Base-by-base conservation (phyloP, 2,888 invertebrate species). In the Trissolcus brochymenae region DNA sequence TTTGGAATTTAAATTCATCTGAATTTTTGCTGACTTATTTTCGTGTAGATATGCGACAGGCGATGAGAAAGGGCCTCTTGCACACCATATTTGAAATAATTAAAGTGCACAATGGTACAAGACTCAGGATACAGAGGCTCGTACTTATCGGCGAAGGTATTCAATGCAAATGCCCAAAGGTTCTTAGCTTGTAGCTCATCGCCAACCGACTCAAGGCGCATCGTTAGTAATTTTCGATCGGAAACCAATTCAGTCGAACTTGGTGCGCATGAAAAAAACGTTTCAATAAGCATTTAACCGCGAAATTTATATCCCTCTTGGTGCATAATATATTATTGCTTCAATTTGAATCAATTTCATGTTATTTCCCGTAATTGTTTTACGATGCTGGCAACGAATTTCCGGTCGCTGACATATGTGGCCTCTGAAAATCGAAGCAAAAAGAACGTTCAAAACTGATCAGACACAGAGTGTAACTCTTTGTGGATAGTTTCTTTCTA, bases 31-130 rank as follows among this genome's bases (percentile, higher is more conserved):
- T 50, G 11, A 29, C 14, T 46, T 35, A 35, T 35, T 46, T 35
- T 13, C 50, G 57, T 19, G 49, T 11, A 25, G 65, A 35, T 19
- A 46, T 53, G 61, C 17, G 51, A 51, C 41, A 21, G 43, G 13
- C 35, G 4, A n/a, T 4, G 4, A 25, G 35, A 50, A 41, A 35
- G 61, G 54, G 74, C 55, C 74, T 81, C 83, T 83, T 79, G 82
- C 84, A 81, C 85, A 86, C 87, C 87, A 85, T 88, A 88, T 87
- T 87, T 84, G 87, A 88, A 86, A 87, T 87, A 88, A 88, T 88
- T 88, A 88, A 88, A 87, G 86, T 85, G 85, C 86, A 88, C 87
- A 88, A 88, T 87, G 87, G 88, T 87, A 88, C 86, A 87, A 84
- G 87, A 83, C 81, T 82, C 81, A 81, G 81, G 29, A 81, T 75